A percentile compares a stretch with the other conserved stretches of the same genome.
Evolutionary conservation across 1,140 invertebrate genomes (phyloP).

Genomic region (Centruroides sculpturatus): DNA sequence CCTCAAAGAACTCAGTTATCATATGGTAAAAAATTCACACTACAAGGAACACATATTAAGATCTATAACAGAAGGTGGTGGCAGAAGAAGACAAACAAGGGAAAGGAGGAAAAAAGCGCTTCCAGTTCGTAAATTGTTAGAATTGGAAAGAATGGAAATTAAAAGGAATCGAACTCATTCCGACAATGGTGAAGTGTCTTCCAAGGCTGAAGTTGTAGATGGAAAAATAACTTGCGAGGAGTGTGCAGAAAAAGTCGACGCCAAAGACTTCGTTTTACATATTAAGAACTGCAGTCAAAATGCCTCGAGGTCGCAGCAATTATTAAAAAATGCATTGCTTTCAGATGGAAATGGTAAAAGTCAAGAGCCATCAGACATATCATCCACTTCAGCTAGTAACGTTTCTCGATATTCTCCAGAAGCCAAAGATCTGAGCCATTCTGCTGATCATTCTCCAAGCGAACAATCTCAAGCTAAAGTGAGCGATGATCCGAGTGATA

Average conservation of each 20-base stretch:
- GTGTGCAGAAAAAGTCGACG: slow-evolving; percentile 87
- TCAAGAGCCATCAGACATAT: not conserved
- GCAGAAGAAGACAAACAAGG: slow-evolving; percentile 59
- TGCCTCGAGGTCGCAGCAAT: not conserved
- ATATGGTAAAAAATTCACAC: slow-evolving; percentile 95
- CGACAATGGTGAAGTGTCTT: not conserved
- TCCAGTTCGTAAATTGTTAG: slow-evolving; percentile 74
- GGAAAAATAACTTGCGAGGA: slow-evolving; percentile 69
- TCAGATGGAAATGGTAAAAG: not conserved
- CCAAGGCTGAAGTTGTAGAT: slow-evolving; percentile 25
- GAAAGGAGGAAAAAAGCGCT: slow-evolving; percentile 80
- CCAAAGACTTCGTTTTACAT: slow-evolving; percentile 79
- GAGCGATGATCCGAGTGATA: slow-evolving; percentile 1
- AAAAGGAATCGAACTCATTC: slow-evolving; percentile 38
- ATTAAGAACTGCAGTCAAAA: slow-evolving; percentile 41
- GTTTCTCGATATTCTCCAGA: not conserved
- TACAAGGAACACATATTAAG: slow-evolving; percentile 93
- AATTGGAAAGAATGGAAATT: slow-evolving; percentile 72
- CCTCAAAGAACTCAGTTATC: slow-evolving; percentile 86
- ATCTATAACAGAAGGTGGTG: slow-evolving; percentile 60
- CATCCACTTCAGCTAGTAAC: not conserved
- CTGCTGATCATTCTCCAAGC: too few species aligned
- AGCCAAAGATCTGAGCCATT: not conserved
- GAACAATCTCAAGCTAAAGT: too few species aligned
- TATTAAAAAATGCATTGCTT: not conserved